A percentile compares a stretch with the other conserved stretches of the same genome.
phyloP scores from a whole-genome alignment of 2,113 vertebrate genomes.

The Struthio camelus region DNA sequence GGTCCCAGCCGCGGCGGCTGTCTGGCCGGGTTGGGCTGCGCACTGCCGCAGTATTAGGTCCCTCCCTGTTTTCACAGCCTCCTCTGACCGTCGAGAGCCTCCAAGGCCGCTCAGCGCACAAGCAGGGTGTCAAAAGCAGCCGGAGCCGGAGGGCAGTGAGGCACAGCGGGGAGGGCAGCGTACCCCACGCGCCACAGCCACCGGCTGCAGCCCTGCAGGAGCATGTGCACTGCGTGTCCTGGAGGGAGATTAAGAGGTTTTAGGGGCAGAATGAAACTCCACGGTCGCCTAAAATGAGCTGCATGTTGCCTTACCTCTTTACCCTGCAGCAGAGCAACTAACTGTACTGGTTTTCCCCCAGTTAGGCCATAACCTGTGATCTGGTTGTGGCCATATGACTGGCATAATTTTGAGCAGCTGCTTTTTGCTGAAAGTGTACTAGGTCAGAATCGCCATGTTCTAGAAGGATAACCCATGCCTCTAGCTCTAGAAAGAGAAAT shows the following conservation, averaged over 20 bases:
- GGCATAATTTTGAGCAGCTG: neutral
- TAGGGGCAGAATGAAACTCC: neutral
- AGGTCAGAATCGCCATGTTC: neutral
- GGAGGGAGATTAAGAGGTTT: neutral
- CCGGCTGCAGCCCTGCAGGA: neutral
- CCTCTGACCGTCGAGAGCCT: neutral
- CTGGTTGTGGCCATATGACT: fast-evolving
- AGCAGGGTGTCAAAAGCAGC: neutral
- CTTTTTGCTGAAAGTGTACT: neutral
- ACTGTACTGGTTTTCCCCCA: neutral
- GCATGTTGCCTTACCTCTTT: neutral
- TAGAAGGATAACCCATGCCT: neutral
- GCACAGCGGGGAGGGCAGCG: fast-evolving
- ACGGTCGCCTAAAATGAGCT: neutral
- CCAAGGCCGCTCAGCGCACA: fast-evolving
- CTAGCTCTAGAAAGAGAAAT: neutral
- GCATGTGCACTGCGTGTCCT: neutral
- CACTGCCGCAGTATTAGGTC: neutral
- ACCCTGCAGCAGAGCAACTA: neutral
- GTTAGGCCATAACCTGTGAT: neutral
- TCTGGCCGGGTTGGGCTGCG: neutral
- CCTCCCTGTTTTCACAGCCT: neutral
- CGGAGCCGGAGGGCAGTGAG: neutral
- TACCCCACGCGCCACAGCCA: neutral
- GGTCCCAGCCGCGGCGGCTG: neutral